Conservation (phyloP, 2,113 vertebrate species). For the Anolis sagrei region DNA sequence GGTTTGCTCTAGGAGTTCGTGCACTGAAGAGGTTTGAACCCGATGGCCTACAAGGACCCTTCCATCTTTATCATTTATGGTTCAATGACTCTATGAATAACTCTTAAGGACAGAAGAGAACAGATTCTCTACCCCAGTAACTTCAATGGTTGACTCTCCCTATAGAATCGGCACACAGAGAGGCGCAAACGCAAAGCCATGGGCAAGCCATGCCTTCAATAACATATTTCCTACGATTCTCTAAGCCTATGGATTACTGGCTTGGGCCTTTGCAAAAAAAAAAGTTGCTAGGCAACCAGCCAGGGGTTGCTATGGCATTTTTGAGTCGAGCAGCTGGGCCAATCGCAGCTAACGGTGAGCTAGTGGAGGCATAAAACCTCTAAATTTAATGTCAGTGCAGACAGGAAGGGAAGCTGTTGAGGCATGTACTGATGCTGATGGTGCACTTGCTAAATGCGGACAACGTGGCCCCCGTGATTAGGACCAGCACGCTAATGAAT, state of each 20-base stretch:
- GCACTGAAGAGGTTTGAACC: no score
- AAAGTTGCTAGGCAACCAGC: constrained; percentile 94
- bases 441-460: constrained; percentile 72
- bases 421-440: constrained; percentile 80
- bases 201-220: constrained; percentile 56
- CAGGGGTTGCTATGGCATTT: constrained; percentile 98
- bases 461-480: constrained; percentile 76
- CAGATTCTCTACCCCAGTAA: neutral
- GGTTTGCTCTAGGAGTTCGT: no score
- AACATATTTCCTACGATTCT: constrained; percentile 57
- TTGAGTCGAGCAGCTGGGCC: constrained; percentile 93
- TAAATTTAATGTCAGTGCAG: constrained; percentile 85
- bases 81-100: neutral
- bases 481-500: constrained; percentile 80
- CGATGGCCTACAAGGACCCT: neutral
- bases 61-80: neutral
- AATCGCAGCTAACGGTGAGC: constrained; percentile 90
- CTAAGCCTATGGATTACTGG: constrained; percentile 88
- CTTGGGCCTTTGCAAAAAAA: constrained; percentile 79
- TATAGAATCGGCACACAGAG: neutral
- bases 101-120: neutral
- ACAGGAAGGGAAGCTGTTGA: constrained; percentile 87
- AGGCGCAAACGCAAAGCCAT: constrained; percentile 35
- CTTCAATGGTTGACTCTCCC: neutral
- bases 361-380: constrained; percentile 85